Evolutionary conservation across 1,140 invertebrate genomes (phyloP).

Genomic region (Dinoponera quadriceps): DNA sequence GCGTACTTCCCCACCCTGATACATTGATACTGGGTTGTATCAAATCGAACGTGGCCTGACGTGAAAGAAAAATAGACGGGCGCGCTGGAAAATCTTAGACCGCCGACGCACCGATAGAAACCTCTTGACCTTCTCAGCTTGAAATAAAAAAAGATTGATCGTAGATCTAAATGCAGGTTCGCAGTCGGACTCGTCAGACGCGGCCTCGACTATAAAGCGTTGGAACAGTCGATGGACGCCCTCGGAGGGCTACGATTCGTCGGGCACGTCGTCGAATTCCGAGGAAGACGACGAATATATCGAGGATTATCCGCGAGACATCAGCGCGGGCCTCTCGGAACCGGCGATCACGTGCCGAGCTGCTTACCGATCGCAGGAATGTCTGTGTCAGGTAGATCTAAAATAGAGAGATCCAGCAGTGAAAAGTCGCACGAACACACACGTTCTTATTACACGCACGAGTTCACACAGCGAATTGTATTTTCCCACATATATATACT

Average conservation of each 20-base stretch:
- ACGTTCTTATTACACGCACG: not conserved
- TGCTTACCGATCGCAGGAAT: slow-evolving; percentile 76
- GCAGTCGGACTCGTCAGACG: slow-evolving; percentile 80
- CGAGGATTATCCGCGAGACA: slow-evolving; percentile 69
- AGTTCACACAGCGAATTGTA: no score
- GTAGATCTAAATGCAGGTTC: slow-evolving; percentile 72
- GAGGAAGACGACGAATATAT: slow-evolving; percentile 72
- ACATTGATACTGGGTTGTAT: no score
- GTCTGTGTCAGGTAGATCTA: slow-evolving; percentile 79
- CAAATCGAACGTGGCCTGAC: no score
- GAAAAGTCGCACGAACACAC: not conserved
- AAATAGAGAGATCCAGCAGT: not conserved
- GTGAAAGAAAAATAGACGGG: slow-evolving; percentile 3
- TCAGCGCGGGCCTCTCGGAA: slow-evolving; percentile 41
- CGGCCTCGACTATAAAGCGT: slow-evolving; percentile 79
- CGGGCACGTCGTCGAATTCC: slow-evolving; percentile 79
- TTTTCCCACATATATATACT: no score
- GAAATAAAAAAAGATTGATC: slow-evolving; percentile 50
- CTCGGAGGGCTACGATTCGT: slow-evolving; percentile 80
- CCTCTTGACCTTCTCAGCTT: slow-evolving; percentile 10
- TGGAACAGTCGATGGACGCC: slow-evolving; percentile 80
- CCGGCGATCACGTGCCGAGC: slow-evolving; percentile 49
- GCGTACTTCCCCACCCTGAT: no score
- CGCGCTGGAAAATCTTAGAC: not conserved
- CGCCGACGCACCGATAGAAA: not conserved